Evolutionary conservation across 2,113 vertebrate species (phyloP).

Genomic region (Prietella phreatophila): DNA sequence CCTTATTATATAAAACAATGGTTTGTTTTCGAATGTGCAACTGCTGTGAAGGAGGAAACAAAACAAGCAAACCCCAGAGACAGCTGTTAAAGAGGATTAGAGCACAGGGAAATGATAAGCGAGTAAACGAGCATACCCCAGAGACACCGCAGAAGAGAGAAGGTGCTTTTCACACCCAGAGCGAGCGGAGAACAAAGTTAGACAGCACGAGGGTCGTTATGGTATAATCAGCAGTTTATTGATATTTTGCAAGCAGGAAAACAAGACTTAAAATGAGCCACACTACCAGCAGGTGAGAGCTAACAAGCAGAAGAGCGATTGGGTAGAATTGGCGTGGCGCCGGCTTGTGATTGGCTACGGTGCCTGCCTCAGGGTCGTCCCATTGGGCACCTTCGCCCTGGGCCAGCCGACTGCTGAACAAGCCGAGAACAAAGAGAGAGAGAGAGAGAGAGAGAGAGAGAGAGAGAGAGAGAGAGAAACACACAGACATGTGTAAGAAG

Average conservation of each 20-base stretch:
- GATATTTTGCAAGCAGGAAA: slow-evolving; percentile 99
- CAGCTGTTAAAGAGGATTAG: not conserved
- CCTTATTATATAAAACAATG: not conserved
- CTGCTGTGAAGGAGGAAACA: not conserved
- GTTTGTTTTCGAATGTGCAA: not conserved
- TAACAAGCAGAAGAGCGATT: slow-evolving; percentile 98
- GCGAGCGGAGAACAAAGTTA: slow-evolving; percentile 39
- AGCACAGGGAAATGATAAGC: not conserved
- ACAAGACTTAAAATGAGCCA: slow-evolving; percentile 99
- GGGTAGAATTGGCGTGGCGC: slow-evolving; percentile 99
- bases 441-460: slow-evolving; percentile 54
- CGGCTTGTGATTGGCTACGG: slow-evolving; percentile 93
- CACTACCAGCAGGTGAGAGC: slow-evolving; percentile 98
- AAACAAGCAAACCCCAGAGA: not conserved
- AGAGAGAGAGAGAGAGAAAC: slow-evolving; percentile 57
- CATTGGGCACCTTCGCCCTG: slow-evolving; percentile 89
- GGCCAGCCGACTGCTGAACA: slow-evolving; percentile 87
- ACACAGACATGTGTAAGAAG: slow-evolving; percentile 65
- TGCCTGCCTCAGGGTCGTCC: slow-evolving; percentile 94
- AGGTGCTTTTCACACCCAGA: not conserved
- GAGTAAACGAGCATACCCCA: not conserved
- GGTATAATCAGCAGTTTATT: slow-evolving; percentile 83
- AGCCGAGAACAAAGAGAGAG: slow-evolving; percentile 64
- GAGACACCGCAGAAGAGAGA: not conserved
- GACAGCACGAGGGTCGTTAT: slow-evolving; percentile 49